These are phyloP conservation scores for Mellilla xanthometata DNA, from an alignment of 2,888 invertebrate species.

Conservation along the genomic window DNA sequence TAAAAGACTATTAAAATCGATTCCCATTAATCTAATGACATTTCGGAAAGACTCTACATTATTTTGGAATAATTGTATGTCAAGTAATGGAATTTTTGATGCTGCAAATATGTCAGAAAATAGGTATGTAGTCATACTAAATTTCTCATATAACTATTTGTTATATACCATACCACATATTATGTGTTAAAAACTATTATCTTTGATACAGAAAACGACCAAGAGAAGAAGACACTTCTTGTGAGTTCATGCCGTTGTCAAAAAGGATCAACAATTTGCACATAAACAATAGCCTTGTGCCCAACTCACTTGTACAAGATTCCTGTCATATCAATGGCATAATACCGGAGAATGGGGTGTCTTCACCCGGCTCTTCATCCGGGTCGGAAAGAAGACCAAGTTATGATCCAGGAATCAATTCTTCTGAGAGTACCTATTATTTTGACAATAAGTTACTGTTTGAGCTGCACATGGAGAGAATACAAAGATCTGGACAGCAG, in stretches of 20 bases:
- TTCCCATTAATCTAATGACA: slow-evolving; percentile 48
- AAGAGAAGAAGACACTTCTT: slow-evolving; percentile 88
- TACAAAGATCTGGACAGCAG: slow-evolving; percentile 85
- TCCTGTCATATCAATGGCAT: slow-evolving; percentile 59
- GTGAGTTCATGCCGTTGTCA: slow-evolving; percentile 93
- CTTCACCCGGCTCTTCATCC: slow-evolving; percentile 57
- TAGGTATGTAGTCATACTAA: slow-evolving; percentile 46
- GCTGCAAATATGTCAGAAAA: slow-evolving; percentile 73
- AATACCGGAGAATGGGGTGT: slow-evolving; percentile 54
- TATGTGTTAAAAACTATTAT: background rate
- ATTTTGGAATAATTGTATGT: slow-evolving; percentile 56
- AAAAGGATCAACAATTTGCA: slow-evolving; percentile 96
- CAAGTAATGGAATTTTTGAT: slow-evolving; percentile 60
- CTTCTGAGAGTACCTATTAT: slow-evolving; percentile 92
- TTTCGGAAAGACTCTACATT: slow-evolving; percentile 52
- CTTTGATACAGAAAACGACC: slow-evolving; percentile 86
- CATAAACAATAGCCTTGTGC: slow-evolving; percentile 83
- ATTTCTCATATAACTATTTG: background rate
- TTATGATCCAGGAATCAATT: slow-evolving; percentile 90
- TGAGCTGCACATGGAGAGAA: slow-evolving; percentile 91
- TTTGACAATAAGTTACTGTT: slow-evolving; percentile 94
- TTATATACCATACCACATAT: background rate
- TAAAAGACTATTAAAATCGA: background rate
- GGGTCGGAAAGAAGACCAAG: slow-evolving; percentile 66
- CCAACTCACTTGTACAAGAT: slow-evolving; percentile 47